phyloP scores from a whole-genome alignment of 35 echinoderm and acorn worm species.

The Eucidaris tribuloides region DNA sequence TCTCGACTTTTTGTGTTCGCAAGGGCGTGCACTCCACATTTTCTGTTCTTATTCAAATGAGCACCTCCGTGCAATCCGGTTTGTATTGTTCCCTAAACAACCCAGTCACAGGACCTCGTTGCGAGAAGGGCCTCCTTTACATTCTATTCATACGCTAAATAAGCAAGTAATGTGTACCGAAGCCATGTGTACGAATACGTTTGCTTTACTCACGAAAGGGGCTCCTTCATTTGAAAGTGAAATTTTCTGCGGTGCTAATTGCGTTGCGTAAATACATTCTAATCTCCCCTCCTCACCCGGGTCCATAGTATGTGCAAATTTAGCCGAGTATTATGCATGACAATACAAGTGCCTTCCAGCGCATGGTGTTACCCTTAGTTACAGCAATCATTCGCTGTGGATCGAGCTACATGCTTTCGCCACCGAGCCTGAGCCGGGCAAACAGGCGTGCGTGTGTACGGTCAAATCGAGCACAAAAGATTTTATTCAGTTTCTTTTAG shows the following conservation, averaged over 20 bases:
- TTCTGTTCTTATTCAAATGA: conserved; percentile 37
- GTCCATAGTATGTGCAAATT: not conserved
- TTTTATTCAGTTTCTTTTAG: no score
- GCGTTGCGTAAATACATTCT: not conserved
- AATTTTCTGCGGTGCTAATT: not conserved
- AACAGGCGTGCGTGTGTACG: no score
- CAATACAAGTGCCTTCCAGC: not conserved
- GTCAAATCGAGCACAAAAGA: no score
- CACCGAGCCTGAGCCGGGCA: no score
- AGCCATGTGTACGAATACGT: no score
- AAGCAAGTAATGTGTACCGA: not conserved
- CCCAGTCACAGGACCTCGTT: not conserved
- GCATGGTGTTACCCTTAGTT: not conserved
- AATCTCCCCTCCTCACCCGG: not conserved
- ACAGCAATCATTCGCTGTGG: not conserved
- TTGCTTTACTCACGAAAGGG: not conserved
- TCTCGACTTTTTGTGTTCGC: not conserved
- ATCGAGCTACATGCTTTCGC: no score
- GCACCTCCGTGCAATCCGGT: not conserved
- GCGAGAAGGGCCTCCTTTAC: not conserved
- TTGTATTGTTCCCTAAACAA: not conserved
- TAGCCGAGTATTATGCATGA: not conserved
- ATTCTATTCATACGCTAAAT: conserved; percentile 1
- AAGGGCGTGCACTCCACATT: conserved; percentile 24
- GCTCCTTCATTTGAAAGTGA: conserved; percentile 17